phyloP scores from a whole-genome alignment of 2,113 vertebrate genomes.

The Sebastes schlegelii region DNA sequence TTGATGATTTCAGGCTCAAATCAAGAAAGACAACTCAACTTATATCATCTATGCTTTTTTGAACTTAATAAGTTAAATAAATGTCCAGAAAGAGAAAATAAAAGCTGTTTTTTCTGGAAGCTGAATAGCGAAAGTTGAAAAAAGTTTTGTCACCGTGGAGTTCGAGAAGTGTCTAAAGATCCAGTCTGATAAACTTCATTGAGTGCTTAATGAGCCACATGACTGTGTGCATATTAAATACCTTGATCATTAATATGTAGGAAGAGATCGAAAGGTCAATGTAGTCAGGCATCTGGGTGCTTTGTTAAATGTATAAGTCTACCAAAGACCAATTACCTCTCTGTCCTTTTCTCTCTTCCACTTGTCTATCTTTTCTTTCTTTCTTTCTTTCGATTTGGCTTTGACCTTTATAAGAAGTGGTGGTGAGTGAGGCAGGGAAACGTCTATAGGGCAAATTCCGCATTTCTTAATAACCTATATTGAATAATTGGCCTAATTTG shows the following conservation, averaged over 20 bases:
- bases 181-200: background rate
- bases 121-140: background rate
- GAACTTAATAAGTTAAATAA: background rate
- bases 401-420: slow-evolving; percentile 45
- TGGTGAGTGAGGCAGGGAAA: background rate
- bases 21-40: background rate
- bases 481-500: background rate
- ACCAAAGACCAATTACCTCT: slow-evolving; percentile 45
- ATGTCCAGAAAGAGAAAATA: background rate
- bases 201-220: slow-evolving; percentile 5
- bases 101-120: background rate
- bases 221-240: slow-evolving; percentile 26
- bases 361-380: background rate
- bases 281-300: slow-evolving; percentile 13
- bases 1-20: background rate
- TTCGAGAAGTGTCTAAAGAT: background rate
- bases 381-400: slow-evolving; percentile 28
- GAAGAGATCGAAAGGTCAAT: slow-evolving; percentile 36
- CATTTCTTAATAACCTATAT: background rate
- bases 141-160: background rate
- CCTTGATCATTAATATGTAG: slow-evolving; percentile 30
- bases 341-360: slow-evolving; percentile 7
- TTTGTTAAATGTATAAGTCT: slow-evolving; percentile 5
- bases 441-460: background rate
- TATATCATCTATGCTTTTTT: background rate